These are phyloP conservation scores for Ceratina australensis DNA, from an alignment of 1,140 invertebrate genomes.

Conservation along the genomic window DNA sequence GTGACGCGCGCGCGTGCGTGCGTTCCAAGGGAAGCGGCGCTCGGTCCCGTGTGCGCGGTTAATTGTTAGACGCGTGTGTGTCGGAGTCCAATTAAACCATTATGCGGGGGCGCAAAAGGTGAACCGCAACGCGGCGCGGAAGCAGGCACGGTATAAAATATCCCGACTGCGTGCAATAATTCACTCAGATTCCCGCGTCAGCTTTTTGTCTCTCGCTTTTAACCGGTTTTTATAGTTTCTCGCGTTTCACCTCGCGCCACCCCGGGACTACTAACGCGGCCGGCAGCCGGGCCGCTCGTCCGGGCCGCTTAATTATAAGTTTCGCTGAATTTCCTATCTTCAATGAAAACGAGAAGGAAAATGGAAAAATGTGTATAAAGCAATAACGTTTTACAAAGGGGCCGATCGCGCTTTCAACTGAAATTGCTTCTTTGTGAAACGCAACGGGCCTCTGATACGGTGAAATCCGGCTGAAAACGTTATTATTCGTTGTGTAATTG, in stretches of 20 bases:
- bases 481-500: constrained; percentile 10
- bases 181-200: constrained; percentile 58
- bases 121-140: constrained; percentile 4
- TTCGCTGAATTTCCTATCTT: not conserved
- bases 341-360: not conserved
- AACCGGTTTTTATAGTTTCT: constrained; percentile 56
- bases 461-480: constrained; percentile 3
- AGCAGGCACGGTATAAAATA: constrained; percentile 61
- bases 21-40: constrained; percentile 34
- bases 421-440: constrained; percentile 26
- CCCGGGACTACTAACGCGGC: too few species aligned
- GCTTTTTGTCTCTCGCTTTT: constrained; percentile 59
- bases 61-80: constrained; percentile 65
- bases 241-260: constrained; percentile 47
- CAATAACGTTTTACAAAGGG: not conserved
- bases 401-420: constrained; percentile 12
- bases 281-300: constrained; percentile 54
- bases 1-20: constrained; percentile 28
- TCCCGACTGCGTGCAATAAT: constrained; percentile 60
- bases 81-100: constrained; percentile 67
- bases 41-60: constrained; percentile 49
- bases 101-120: constrained; percentile 51
- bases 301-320: constrained; percentile 2
- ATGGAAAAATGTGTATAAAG: not conserved
- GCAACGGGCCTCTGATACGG: constrained; percentile 7